These are phyloP conservation scores for Cheirogaleus medius DNA, from an alignment of 2,113 vertebrate species.

Conservation along the genomic window DNA sequence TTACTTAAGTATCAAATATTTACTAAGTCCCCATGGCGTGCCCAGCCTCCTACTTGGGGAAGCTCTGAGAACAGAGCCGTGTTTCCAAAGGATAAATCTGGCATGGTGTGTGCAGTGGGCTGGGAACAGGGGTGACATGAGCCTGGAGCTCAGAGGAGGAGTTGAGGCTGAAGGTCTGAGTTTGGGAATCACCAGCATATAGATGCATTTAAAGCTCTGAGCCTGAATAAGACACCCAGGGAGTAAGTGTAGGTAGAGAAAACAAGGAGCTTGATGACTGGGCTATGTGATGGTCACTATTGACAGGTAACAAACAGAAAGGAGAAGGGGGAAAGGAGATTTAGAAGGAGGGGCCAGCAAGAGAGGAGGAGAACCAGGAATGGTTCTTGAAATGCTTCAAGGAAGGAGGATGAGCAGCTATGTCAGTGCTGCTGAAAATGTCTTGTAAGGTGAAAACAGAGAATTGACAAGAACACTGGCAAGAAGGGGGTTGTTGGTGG, in stretches of 20 bases:
- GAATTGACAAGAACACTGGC: background rate
- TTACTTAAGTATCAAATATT: conserved; percentile 10
- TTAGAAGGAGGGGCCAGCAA: background rate
- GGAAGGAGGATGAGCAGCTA: background rate
- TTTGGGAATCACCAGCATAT: background rate
- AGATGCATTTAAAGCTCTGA: background rate
- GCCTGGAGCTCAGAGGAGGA: background rate
- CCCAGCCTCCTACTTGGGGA: background rate
- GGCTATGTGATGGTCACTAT: background rate
- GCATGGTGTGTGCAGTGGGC: background rate
- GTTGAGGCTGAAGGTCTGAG: background rate
- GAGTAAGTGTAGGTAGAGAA: background rate
- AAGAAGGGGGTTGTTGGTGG: background rate
- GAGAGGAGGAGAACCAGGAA: background rate
- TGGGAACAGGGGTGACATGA: background rate
- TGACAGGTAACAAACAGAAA: background rate
- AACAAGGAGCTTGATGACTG: background rate
- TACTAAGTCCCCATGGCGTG: background rate
- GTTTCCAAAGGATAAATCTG: background rate
- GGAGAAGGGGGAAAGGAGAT: background rate
- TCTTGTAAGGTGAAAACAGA: background rate
- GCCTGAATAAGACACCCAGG: background rate
- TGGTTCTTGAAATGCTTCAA: background rate
- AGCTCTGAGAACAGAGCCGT: background rate
- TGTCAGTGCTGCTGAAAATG: background rate